Evolutionary conservation across 2,888 invertebrate species (phyloP).

Genomic region (Ophion costatus): DNA sequence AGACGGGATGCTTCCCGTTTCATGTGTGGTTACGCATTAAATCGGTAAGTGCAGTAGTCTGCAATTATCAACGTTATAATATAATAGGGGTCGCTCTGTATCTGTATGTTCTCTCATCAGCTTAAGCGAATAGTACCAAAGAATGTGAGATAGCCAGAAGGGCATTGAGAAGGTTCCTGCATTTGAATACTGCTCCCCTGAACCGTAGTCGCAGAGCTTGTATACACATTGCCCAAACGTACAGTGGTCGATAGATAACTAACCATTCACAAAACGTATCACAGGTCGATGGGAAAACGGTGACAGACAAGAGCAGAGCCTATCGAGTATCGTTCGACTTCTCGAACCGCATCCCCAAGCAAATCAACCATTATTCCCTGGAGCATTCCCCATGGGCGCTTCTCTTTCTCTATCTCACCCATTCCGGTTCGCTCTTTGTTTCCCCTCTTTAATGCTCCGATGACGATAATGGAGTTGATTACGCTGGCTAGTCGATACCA

Average conservation of each 20-base stretch:
- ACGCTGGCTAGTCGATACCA: slow-evolving; percentile 42
- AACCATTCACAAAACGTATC: slow-evolving; percentile 35
- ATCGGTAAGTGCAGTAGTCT: slow-evolving; percentile 26
- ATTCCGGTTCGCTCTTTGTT: slow-evolving; percentile 24
- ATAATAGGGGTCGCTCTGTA: neutral
- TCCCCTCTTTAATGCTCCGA: slow-evolving; percentile 51
- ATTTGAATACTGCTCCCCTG: no score
- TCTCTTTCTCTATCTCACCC: slow-evolving; percentile 7
- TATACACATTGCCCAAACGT: slow-evolving; percentile 17
- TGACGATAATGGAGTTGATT: slow-evolving; percentile 63
- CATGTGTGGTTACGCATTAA: slow-evolving; percentile 26
- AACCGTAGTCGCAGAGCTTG: neutral
- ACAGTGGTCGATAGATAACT: slow-evolving; percentile 35
- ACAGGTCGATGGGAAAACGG: slow-evolving; percentile 43
- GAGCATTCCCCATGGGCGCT: neutral
- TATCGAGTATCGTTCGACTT: slow-evolving; percentile 30
- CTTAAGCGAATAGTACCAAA: no score
- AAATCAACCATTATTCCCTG: slow-evolving; percentile 40
- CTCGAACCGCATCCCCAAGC: slow-evolving; percentile 18
- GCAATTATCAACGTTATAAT: neutral
- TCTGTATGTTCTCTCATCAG: neutral
- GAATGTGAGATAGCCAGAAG: no score
- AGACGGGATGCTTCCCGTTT: slow-evolving; percentile 33
- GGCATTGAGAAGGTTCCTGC: no score
- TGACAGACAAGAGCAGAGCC: slow-evolving; percentile 39